Evolutionary conservation across 2,888 invertebrate genomes (phyloP).

Genomic region (Tricholauxania praeusta): DNA sequence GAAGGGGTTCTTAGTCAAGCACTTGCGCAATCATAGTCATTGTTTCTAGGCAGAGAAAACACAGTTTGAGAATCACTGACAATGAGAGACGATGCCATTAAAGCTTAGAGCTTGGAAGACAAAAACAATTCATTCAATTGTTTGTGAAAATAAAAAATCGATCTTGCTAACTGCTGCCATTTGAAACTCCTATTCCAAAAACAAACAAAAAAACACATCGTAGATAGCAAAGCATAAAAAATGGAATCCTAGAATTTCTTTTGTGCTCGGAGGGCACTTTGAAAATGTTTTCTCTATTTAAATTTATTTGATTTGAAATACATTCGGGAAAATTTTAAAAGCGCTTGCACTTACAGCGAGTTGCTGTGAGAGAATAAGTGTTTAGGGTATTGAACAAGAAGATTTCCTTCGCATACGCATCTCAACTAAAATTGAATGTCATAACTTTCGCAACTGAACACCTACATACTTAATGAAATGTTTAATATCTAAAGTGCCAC

Average conservation of each 20-base stretch:
- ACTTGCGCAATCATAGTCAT: neutral
- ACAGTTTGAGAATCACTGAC: neutral
- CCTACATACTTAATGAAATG: no score
- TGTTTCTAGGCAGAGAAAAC: neutral
- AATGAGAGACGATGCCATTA: neutral
- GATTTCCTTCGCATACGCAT: no score
- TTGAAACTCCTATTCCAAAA: neutral
- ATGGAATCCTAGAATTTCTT: neutral
- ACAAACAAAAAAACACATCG: neutral
- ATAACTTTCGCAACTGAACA: no score
- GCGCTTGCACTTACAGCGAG: no score
- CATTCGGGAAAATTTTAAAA: no score
- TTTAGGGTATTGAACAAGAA: no score
- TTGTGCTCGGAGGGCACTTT: neutral
- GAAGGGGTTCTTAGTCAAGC: neutral
- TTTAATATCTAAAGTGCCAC: no score
- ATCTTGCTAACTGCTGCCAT: neutral
- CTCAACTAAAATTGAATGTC: no score
- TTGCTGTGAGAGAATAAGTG: no score
- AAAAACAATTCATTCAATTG: constrained; percentile 8
- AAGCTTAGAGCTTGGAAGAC: neutral
- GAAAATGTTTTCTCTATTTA: no score
- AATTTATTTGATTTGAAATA: no score
- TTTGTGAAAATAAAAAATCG: constrained; percentile 12
- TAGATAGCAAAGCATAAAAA: neutral